A percentile compares a stretch with the other conserved stretches of the same genome.
These are phyloP conservation scores for Mesocricetus auratus DNA, from an alignment of 2,113 vertebrate genomes.

Conservation along the genomic window DNA sequence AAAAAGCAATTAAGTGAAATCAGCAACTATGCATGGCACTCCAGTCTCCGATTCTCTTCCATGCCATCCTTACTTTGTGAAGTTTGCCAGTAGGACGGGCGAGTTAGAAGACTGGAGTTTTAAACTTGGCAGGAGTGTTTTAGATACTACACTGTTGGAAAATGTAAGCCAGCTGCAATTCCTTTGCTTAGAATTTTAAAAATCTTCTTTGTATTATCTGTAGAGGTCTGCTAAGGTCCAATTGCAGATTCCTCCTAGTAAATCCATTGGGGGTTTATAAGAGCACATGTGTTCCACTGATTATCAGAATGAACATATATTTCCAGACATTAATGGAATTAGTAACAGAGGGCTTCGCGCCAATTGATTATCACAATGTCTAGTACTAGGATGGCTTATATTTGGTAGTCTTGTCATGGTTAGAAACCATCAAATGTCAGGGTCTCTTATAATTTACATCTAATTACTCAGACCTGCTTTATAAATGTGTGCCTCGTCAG, in stretches of 20 bases:
- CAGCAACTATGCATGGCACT: not conserved
- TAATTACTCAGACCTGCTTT: not conserved
- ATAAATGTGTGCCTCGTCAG: not conserved
- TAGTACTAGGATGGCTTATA: not conserved
- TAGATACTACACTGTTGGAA: slow-evolving; percentile 16
- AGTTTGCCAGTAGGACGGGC: not conserved
- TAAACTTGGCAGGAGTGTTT: not conserved
- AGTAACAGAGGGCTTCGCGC: slow-evolving; percentile 2
- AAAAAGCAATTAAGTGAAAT: not conserved
- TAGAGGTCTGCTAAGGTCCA: slow-evolving; percentile 16
- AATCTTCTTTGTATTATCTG: not conserved
- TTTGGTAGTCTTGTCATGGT: not conserved
- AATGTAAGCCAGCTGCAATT: slow-evolving; percentile 55
- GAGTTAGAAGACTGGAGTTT: not conserved
- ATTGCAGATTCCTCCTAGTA: not conserved
- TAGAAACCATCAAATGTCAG: not conserved
- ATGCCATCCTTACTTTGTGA: not conserved
- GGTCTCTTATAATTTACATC: not conserved
- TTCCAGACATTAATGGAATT: slow-evolving; percentile 59
- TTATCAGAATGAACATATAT: slow-evolving; percentile 42
- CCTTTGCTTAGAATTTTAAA: slow-evolving; percentile 26
- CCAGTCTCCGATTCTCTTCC: not conserved
- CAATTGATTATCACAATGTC: slow-evolving; percentile 53
- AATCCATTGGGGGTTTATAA: slow-evolving; percentile 18
- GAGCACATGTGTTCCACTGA: not conserved